These are phyloP conservation scores for Tringa solitaria DNA, from an alignment of 2,113 vertebrate genomes.

Conservation along the genomic window DNA sequence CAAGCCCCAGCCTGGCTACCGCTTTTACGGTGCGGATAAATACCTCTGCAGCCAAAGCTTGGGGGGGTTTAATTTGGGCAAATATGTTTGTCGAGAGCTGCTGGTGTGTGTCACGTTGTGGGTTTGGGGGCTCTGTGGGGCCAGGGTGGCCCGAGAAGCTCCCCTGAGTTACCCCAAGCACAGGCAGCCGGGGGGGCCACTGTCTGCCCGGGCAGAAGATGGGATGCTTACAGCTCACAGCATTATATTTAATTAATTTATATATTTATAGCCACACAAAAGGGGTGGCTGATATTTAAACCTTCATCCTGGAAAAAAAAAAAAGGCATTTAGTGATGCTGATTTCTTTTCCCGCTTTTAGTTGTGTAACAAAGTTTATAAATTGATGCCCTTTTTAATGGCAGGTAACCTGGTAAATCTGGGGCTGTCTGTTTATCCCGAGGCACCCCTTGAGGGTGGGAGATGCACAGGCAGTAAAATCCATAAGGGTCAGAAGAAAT, in stretches of 20 bases:
- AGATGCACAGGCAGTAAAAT: background rate
- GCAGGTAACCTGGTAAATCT: background rate
- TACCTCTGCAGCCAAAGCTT: background rate
- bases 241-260: background rate
- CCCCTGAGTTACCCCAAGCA: background rate
- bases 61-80: background rate
- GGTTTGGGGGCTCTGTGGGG: background rate
- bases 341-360: background rate
- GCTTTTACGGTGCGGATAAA: background rate
- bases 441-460: background rate
- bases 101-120: accelerated
- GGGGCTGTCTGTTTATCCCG: background rate
- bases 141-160: background rate
- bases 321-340: background rate
- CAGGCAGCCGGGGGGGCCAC: too few relatives aligned
- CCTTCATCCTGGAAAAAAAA: too few relatives aligned
- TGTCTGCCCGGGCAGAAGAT: background rate
- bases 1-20: background rate
- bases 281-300: background rate
- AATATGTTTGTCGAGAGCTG: background rate
- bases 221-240: background rate
- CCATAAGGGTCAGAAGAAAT: background rate
- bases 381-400: background rate
- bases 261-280: background rate
- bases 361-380: background rate